Evolutionary conservation across 30 jellyfish, hydroid and myxozoan species (phyloP), one percentile per base, ranked within the genome.

Genomic region (Haliclystus octoradiatus): DNA sequence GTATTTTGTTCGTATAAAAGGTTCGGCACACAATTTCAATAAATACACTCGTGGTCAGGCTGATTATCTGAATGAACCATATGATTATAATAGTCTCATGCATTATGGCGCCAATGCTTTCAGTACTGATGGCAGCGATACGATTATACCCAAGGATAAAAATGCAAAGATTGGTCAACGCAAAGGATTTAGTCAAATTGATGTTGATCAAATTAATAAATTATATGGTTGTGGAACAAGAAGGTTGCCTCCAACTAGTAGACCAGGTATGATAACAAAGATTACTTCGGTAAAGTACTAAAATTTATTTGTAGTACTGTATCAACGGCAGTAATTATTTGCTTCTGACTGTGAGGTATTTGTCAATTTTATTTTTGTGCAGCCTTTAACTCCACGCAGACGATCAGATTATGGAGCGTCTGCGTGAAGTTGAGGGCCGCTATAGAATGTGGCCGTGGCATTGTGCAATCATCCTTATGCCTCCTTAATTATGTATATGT

Each of bases 121-220:
- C 31, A 19, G 66, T 19, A 64, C 23, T 19, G 31, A 64, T 29
- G 73, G 73, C 7, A 25, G 24, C 24, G 66, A 25, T 19, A 64
- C 73, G 3, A 64, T 64, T 12, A 31, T 64, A 19, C 66, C 73
- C 12, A 2, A 22, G 66, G 29, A 29, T 5, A 13, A 19, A 64
- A 29, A 29, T 22, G 73, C 31, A 64, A 25, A 64, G 66, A 25
- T 64, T n/a, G 73, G 73, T 2, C 73, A 64, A 31, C 24, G 73
- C 19, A 25, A 31, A 64, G 73, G 73, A 25, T 64, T 64, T 24
- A 64, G 73, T 64, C 52, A 12, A 22, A 64, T 64, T 9, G 73
- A 64, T 29, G 73, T 64, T 13, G 24, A 25, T 22, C 73, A 64
- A 29, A 64, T 64, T 5, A 64, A 64, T 24, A 25, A 29, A 9